Base-by-base conservation (phyloP, 2,113 vertebrate species). In the Shinisaurus crocodilurus region DNA sequence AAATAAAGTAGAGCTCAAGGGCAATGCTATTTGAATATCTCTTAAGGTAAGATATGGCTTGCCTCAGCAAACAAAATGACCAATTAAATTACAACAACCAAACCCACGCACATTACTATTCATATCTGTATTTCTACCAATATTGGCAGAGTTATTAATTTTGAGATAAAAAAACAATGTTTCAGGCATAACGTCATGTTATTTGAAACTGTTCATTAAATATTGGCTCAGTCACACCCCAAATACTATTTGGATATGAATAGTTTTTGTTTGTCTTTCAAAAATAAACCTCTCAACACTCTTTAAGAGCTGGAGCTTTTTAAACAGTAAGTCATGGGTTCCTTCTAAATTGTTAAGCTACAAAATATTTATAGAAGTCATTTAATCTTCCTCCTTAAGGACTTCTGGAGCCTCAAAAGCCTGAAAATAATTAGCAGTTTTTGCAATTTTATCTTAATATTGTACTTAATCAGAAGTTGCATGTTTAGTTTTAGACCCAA, bases 51-150 rank as follows among this genome's bases (percentile, higher is more conserved):
- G 81, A 84, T 89, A 89, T 48, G 80, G 81, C 37, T 37, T 84
- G 37, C 50, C 18, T 84, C 40, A 15, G 32, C 70, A 45, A 89
- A 84, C 37, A 89, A 63, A 74, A 83, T 89, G 83, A 25, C 29
- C 57, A 75, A 82, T 74, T 32, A 84, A 89, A 63, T 48, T 76
- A 63, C 40, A 76, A 32, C 81, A 75, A 12, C 81, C 54, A 83
- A 83, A 75, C 10, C 88, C 57, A 76, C 32, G 45, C 6, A 60
- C 70, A 43, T 86, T 75, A 75, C 48, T 82, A 54, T 81, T 70
- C 87, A 84, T 76, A 76, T 89, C 48, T 84, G 57, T 76, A 76
- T 89, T 89, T 84, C 70, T 83, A 76, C 18, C 81, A 89, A 89
- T 89, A 76, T 84, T 84, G 81, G 70, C 88, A 83, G 57, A 76